Percentiles rank a stretch among this genome's conserved stretches.
phyloP scores from a whole-genome alignment of 2,797 vertebrate genomes.

The Vespertilio murinus region DNA sequence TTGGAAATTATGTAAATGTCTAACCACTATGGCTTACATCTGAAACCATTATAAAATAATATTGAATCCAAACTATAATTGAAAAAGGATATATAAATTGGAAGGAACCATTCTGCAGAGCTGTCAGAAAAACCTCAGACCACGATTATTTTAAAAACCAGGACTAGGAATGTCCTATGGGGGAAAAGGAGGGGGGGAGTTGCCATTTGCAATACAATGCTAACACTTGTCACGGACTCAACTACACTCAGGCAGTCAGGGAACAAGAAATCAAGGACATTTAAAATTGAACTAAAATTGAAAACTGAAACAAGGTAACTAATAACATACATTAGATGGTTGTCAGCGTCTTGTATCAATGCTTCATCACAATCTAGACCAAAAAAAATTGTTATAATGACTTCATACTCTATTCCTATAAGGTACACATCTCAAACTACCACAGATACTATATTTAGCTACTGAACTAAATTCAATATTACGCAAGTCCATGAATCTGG shows the following conservation, averaged over 20 bases:
- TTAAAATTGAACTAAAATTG: conserved; percentile 25
- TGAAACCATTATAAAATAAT: background rate
- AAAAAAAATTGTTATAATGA: background rate
- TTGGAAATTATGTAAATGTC: background rate
- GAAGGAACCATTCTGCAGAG: background rate
- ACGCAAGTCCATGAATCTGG: background rate
- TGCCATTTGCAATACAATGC: background rate
- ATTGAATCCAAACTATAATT: background rate
- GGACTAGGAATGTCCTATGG: background rate
- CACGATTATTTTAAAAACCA: background rate
- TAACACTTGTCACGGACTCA: background rate
- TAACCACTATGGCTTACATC: background rate
- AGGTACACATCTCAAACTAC: background rate
- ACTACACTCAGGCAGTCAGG: background rate
- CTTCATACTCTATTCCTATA: background rate
- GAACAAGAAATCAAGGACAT: background rate
- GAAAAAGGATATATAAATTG: background rate
- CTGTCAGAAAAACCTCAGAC: background rate
- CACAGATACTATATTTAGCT: background rate
- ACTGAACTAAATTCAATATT: background rate
- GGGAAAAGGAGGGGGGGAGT: background rate
- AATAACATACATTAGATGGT: background rate
- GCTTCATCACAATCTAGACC: background rate
- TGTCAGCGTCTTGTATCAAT: background rate
- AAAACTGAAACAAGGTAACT: conserved; percentile 20